Base-by-base conservation (phyloP, 2,797 vertebrate species). In the Protosalanx chinensis region DNA sequence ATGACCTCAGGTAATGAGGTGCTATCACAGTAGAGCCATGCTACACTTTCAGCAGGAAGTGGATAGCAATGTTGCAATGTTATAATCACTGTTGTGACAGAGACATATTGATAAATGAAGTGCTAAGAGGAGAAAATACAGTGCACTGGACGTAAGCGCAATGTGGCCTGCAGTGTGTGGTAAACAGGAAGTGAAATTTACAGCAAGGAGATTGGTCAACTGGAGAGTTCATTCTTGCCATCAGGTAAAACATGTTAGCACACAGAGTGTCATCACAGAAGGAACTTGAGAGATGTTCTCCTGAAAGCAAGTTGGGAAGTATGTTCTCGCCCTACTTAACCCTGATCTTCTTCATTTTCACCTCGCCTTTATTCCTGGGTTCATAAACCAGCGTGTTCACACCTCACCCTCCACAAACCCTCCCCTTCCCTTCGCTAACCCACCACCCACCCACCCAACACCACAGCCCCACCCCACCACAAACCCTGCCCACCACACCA, bases 261-360 rank as follows among this genome's bases (percentile, higher is more conserved):
- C 73, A 10, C 20, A 20, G 74, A 68, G 76, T 77, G 77, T 88
- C 79, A 74, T 67, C 1, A 8, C 20, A 30, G 60, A 56, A 62
- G 84, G 73, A 84, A 82, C 79, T 60, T 73, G 80, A 78, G 82
- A 88, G 80, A 78, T 80, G 83, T 70, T 82, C 81, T 41, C 78
- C 70, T 78, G 85, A 74, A 76, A 79, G 70, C 67, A 58, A 78
- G 66, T 53, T 60, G 27, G 49, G 68, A 78, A 29, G 82, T 70
- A 76, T 66, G 80, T 68, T 72, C 67, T 63, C 20, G 77, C 59
- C 87, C 87, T 85, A 87, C 79, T 89, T 90, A 74, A 73, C 29
- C 64, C 80, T 74, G 73, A 81, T 72, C 69, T 66, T 82, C 79
- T 82, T 87, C 76, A 84, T 77, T 85, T 85, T 85, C 72, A 84